Evolutionary conservation across 2,797 vertebrate genomes (phyloP).

Genomic region (Acrossocheilus fasciatus): DNA sequence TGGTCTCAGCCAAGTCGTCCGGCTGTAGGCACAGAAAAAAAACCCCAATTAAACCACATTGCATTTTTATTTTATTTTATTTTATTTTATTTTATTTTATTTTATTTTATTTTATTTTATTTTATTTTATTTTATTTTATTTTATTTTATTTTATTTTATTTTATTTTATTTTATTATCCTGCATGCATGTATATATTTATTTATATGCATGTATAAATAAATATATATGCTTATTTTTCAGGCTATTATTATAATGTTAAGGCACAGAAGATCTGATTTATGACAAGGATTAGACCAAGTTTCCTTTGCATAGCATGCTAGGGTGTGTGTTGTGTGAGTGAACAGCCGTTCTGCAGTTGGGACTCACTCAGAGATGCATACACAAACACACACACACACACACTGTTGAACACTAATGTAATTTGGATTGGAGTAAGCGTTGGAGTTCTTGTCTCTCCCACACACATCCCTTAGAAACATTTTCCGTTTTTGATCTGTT

Average conservation of each 20-base stretch:
- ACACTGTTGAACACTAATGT: slow-evolving; percentile 17
- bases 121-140: not conserved
- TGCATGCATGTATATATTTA: not conserved
- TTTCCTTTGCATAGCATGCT: slow-evolving; percentile 19
- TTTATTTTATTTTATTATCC: not conserved
- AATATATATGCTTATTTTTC: not conserved
- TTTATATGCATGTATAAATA: not conserved
- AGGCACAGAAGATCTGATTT: not conserved
- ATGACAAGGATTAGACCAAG: slow-evolving; percentile 24
- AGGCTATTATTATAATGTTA: not conserved
- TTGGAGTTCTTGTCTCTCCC: slow-evolving; percentile 17
- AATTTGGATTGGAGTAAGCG: not conserved
- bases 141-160: not conserved
- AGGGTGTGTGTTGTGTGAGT: slow-evolving; percentile 38
- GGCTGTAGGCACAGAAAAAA: not conserved
- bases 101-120: not conserved
- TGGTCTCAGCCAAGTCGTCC: not conserved
- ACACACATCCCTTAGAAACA: not conserved
- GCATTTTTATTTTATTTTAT: not conserved
- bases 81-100: not conserved
- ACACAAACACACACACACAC: not conserved
- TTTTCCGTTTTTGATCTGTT: slow-evolving; percentile 13
- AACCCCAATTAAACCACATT: not conserved
- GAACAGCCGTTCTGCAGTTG: slow-evolving; percentile 35
- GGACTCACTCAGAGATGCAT: slow-evolving; percentile 5